Conservation (phyloP, 2,888 invertebrate genomes). For the Melanostoma scalare region DNA sequence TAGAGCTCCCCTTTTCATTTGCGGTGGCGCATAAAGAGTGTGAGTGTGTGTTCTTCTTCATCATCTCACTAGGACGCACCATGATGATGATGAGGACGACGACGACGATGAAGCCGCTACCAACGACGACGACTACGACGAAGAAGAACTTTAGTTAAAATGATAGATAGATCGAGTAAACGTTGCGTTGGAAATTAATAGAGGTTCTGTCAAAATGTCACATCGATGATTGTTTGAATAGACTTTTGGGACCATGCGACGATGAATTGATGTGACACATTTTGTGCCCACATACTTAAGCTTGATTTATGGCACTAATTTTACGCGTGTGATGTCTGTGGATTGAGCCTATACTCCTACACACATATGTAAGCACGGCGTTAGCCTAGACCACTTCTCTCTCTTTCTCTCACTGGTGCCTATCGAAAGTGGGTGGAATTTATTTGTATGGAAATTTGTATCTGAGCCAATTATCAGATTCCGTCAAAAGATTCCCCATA, state of each 20-base stretch:
- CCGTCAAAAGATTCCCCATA: slow-evolving; percentile 2
- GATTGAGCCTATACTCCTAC: too few species aligned
- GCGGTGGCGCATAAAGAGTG: too few species aligned
- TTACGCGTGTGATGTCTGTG: slow-evolving; percentile 24
- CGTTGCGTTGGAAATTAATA: slow-evolving; percentile 62
- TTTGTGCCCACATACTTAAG: slow-evolving; percentile 64
- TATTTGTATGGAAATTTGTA: slow-evolving; percentile 24
- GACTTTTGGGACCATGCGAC: slow-evolving; percentile 56
- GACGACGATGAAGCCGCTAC: slow-evolving; percentile 14
- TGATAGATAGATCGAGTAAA: slow-evolving; percentile 66
- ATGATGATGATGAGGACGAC: neutral
- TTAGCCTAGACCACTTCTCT: too few species aligned
- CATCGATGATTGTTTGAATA: slow-evolving; percentile 71
- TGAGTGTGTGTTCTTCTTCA: too few species aligned
- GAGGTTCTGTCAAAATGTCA: slow-evolving; percentile 70
- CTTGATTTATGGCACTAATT: slow-evolving; percentile 66
- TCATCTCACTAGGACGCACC: too few species aligned
- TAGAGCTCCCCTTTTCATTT: neutral
- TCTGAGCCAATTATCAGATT: slow-evolving; percentile 21
- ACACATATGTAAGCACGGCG: too few species aligned
- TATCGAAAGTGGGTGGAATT: slow-evolving; percentile 3
- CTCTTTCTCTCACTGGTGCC: neutral
- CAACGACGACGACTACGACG: slow-evolving; percentile 18
- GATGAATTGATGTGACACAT: slow-evolving; percentile 67
- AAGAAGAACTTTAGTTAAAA: slow-evolving; percentile 58